Percentiles rank a stretch among this genome's conserved stretches.
These are phyloP conservation scores for Phyto melanocephala DNA, from an alignment of 2,888 invertebrate species.

Conservation along the genomic window DNA sequence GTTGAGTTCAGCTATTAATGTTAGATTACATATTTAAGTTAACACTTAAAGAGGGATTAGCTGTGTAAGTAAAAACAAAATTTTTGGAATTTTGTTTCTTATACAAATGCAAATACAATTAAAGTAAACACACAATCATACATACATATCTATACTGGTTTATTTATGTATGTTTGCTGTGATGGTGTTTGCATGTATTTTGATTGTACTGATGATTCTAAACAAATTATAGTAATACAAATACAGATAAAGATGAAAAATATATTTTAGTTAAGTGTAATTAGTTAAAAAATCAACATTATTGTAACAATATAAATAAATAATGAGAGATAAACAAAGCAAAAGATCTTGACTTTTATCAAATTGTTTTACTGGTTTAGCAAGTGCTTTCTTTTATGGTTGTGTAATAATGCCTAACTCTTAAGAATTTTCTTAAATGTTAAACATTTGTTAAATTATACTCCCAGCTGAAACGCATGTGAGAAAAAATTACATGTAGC, in stretches of 20 bases:
- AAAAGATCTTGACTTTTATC: neutral
- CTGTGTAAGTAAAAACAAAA: conserved; percentile 42
- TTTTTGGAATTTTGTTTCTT: conserved; percentile 42
- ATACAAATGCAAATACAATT: neutral
- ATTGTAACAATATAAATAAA: conserved; percentile 39
- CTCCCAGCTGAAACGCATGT: no score
- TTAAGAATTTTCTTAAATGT: no score
- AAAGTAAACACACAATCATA: neutral
- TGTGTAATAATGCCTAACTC: no score
- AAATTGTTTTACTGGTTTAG: neutral
- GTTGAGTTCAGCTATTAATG: conserved; percentile 33
- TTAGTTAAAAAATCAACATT: conserved; percentile 43
- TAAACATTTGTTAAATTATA: no score
- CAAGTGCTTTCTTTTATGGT: neutral
- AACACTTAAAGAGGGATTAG: conserved; percentile 60
- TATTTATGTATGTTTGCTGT: neutral
- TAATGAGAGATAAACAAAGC: neutral
- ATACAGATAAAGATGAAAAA: conserved; percentile 2
- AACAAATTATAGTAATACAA: conserved; percentile 20
- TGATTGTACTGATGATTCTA: conserved; percentile 17
- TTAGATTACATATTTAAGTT: conserved; percentile 56
- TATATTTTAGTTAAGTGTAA: conserved; percentile 51
- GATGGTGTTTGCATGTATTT: neutral
- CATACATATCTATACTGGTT: neutral
- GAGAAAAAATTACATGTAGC: no score